Base-by-base conservation (phyloP, 2,888 invertebrate species). In the Hirtodrosophila histrioides region DNA sequence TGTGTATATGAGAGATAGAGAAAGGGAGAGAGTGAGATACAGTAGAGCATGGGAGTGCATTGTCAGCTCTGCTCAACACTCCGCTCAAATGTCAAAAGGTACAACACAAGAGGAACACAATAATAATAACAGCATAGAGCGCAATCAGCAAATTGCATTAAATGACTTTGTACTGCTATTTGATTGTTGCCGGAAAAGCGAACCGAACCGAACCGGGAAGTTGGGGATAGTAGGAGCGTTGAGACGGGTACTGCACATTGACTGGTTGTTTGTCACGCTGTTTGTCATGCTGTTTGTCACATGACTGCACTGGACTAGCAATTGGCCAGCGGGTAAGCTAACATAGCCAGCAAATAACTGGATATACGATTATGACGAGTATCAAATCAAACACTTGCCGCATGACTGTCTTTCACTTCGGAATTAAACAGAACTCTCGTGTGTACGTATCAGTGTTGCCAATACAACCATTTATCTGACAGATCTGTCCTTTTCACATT, bases 121-220 rank as follows among this genome's bases (percentile, higher is more conserved):
- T 64, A 78, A 54, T 58, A 73, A 53, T 53, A 71, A 45, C 63
- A 54, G 62, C 69, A 60, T 49, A 62, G 69, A 80, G 65, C 69
- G 78, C 79, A 86, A 86, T 80, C 79, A 83, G 77, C 80, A 86
- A 80, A 80, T 83, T 86, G 86, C 84, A 80, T 86, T 80, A 79
- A 86, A 76, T 83, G 86, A 79, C 79, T 83, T 83, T 83, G 65
- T 79, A 75, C 48, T 70, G 70, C 54, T 50, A 50, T 70, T 70
- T 74, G 74, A 69, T 70, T 70, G 74, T 66, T 71, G 66, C 39
- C 35, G 69, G 36, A 58, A 29, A 17, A 17, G 17, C 17, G 2
- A 46, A 35, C 12, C 17, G 35, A 31, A 35, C 37, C 12, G 46
- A 37, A 50, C 43, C 31, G 37, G 17, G 62, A 70, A 45, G 31